Percentiles rank a stretch among this genome's conserved stretches.
phyloP scores from a whole-genome alignment of 2,113 vertebrate species.

The Tautogolabrus adspersus region DNA sequence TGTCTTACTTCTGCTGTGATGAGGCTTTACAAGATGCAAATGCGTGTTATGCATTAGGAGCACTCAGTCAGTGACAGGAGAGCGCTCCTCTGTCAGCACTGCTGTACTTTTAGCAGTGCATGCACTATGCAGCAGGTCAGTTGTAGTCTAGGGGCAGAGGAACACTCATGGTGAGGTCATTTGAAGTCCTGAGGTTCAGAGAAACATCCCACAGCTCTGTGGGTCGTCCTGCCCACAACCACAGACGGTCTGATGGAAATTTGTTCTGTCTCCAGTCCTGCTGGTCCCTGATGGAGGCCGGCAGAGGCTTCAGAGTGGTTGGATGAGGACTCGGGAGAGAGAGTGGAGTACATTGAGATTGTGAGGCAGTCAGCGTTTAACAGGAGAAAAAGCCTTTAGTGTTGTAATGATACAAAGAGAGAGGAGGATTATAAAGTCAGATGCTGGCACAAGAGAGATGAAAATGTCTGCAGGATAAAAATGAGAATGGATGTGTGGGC shows the following conservation, averaged over 20 bases:
- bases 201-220: constrained; percentile 62
- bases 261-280: constrained; percentile 58
- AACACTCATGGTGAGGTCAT: constrained; percentile 63
- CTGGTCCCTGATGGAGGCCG: constrained; percentile 59
- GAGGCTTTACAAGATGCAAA: constrained; percentile 29
- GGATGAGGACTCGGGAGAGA: constrained; percentile 57
- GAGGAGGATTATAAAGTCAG: constrained; percentile 18
- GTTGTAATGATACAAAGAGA: constrained; percentile 17
- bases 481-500: constrained; percentile 44
- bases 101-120: constrained; percentile 11
- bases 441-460: constrained; percentile 14
- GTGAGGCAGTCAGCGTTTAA: constrained; percentile 26
- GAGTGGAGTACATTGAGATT: constrained; percentile 64
- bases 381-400: constrained; percentile 43
- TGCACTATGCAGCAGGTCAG: constrained; percentile 36
- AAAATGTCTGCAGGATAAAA: constrained; percentile 49
- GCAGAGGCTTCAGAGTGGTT: constrained; percentile 63
- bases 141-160: constrained; percentile 44
- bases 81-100: constrained; percentile 37
- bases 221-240: constrained; percentile 56
- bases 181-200: constrained; percentile 58
- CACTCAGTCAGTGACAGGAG: constrained; percentile 34
- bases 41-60: constrained; percentile 44
- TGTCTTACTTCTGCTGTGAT: constrained; percentile 15
- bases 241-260: constrained; percentile 62